Evolutionary conservation across 2,888 invertebrate genomes (phyloP).

Genomic region (Scaptomyza caliginosa): DNA sequence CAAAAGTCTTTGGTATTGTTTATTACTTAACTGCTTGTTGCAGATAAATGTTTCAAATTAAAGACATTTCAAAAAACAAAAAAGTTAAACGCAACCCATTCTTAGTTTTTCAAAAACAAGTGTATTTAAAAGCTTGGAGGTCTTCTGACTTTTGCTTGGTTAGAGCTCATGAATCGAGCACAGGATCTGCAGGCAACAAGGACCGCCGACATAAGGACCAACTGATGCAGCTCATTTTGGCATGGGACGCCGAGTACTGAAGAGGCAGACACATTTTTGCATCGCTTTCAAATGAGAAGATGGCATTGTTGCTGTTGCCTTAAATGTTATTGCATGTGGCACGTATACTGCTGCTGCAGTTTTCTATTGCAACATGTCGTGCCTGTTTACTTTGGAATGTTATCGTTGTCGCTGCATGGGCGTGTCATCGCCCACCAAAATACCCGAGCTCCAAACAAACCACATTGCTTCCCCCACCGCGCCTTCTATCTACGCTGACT

Average conservation of each 20-base stretch:
- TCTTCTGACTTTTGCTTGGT: not conserved
- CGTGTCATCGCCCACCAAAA: conserved; percentile 42
- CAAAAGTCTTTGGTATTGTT: no score
- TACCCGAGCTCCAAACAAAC: conserved; percentile 4
- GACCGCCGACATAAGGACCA: not conserved
- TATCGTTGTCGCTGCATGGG: conserved; percentile 50
- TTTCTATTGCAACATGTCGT: conserved; percentile 39
- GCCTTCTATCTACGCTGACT: conserved; percentile 41
- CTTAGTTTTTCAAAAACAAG: not conserved
- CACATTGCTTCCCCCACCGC: not conserved
- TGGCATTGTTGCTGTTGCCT: conserved; percentile 39
- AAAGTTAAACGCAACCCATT: no score
- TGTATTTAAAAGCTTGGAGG: not conserved
- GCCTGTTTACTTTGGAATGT: conserved; percentile 53
- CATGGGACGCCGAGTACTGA: conserved; percentile 14
- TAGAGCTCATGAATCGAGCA: conserved; percentile 37
- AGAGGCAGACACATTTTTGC: conserved; percentile 19
- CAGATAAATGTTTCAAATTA: no score
- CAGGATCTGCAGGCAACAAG: conserved; percentile 1
- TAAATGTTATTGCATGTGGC: conserved; percentile 65
- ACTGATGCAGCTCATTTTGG: conserved; percentile 36
- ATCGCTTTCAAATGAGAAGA: conserved; percentile 55
- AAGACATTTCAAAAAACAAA: no score
- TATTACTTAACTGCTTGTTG: no score
- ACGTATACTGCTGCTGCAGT: conserved; percentile 42